Evolutionary conservation across 1,140 invertebrate species (phyloP).

Genomic region (Drosophila lowei): DNA sequence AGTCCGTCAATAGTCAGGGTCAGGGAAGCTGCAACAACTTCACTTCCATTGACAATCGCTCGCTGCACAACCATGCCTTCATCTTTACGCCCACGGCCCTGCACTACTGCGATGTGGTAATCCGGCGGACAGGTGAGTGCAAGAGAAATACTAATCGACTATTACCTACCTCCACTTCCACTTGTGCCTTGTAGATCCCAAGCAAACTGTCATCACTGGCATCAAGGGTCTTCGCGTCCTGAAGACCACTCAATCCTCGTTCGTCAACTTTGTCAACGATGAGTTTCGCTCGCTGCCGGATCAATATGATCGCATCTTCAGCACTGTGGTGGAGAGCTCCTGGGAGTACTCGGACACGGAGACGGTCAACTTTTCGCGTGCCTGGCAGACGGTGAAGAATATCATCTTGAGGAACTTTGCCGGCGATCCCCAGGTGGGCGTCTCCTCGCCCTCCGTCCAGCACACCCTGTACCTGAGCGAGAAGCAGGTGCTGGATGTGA

Average conservation of each 20-base stretch:
- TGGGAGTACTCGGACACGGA: conserved; percentile 88
- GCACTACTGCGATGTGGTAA: conserved; percentile 87
- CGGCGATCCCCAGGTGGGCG: conserved; percentile 87
- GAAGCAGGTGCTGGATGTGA: conserved; percentile 86
- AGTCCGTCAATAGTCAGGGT: background rate
- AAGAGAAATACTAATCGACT: background rate
- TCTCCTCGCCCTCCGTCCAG: conserved; percentile 90
- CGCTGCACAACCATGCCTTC: conserved; percentile 89
- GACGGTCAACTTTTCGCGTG: conserved; percentile 87
- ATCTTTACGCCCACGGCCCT: conserved; percentile 86
- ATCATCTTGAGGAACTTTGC: conserved; percentile 89
- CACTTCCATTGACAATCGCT: conserved; percentile 70
- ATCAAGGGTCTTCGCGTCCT: conserved; percentile 87
- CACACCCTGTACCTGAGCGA: conserved; percentile 89
- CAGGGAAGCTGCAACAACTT: conserved; percentile 28
- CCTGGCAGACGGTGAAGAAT: conserved; percentile 87
- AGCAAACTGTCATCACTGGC: conserved; percentile 86
- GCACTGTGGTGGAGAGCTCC: conserved; percentile 88
- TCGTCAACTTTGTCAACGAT: conserved; percentile 90
- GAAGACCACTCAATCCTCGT: conserved; percentile 91
- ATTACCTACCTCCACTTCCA: background rate
- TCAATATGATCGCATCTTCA: conserved; percentile 88
- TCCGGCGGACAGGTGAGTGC: conserved; percentile 86
- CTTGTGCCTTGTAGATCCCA: conserved; percentile 49
- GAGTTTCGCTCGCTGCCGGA: conserved; percentile 89